Conservation (phyloP, 64 coral and sea anemone species). For the Actinia tenebrosa region DNA sequence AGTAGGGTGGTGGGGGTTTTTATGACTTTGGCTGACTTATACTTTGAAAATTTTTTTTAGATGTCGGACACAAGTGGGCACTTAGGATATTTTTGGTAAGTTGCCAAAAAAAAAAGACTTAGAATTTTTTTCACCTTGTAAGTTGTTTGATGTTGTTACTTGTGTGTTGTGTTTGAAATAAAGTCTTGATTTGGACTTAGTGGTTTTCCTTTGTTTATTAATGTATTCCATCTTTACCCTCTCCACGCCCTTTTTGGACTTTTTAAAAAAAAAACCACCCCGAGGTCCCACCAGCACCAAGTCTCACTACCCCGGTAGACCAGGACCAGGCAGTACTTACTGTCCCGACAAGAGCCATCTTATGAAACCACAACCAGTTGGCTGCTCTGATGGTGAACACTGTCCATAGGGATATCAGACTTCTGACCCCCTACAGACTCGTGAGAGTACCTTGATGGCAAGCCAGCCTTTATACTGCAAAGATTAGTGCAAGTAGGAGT, state of each 20-base stretch:
- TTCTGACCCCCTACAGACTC: neutral
- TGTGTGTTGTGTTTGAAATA: neutral
- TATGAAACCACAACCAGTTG: neutral
- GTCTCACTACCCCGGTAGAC: constrained; percentile 2
- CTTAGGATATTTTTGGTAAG: neutral
- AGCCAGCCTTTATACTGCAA: neutral
- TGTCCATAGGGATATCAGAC: neutral
- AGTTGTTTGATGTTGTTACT: too few relatives aligned
- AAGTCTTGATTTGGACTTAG: neutral
- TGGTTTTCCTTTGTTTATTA: neutral
- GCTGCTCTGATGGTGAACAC: neutral
- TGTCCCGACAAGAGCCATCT: neutral
- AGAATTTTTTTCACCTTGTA: neutral
- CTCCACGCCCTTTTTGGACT: neutral
- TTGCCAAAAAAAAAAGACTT: neutral
- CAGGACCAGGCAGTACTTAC: neutral
- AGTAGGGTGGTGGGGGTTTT: neutral
- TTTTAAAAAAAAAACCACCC: neutral
- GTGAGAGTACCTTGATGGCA: constrained; percentile 2
- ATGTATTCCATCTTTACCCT: neutral
- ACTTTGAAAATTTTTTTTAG: neutral
- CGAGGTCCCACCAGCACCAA: constrained; percentile 5
- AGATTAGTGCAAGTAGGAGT: neutral
- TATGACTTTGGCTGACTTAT: neutral
- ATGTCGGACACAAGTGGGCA: neutral